phyloP scores from a whole-genome alignment of 2,113 vertebrate genomes.

The Actenoides lindsayi region DNA sequence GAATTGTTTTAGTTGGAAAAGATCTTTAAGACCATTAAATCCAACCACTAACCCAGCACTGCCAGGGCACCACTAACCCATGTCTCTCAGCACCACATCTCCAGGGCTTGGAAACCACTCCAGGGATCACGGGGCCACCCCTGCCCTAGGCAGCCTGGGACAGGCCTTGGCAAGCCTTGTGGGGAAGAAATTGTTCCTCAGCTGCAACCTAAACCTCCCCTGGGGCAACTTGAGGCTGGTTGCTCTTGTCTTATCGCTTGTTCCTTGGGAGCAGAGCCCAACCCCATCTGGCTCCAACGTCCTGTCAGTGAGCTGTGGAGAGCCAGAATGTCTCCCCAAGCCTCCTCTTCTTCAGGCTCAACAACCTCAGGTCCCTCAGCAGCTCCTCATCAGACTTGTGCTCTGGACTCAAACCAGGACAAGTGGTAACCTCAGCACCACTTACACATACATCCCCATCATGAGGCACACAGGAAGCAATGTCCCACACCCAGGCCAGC shows the following conservation, averaged over 20 bases:
- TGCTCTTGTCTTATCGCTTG: too few relatives aligned
- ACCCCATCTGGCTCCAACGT: too few relatives aligned
- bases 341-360: neutral
- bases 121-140: neutral
- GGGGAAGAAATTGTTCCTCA: too few relatives aligned
- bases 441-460: neutral
- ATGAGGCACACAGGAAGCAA: accelerated
- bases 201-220: too few relatives aligned
- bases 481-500: accelerated
- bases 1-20: neutral
- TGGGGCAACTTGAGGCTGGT: too few relatives aligned
- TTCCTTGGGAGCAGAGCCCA: too few relatives aligned
- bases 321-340: too few relatives aligned
- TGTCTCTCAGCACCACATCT: neutral
- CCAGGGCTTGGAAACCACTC: neutral
- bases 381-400: too few relatives aligned
- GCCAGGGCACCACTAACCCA: neutral
- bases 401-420: neutral
- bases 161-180: too few relatives aligned
- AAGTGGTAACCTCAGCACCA: neutral
- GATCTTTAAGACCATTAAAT: neutral
- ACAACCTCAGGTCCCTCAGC: neutral
- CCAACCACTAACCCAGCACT: neutral
- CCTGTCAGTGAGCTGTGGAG: too few relatives aligned
- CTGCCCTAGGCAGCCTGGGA: neutral